Evolutionary conservation across 2,888 invertebrate genomes (phyloP).

Genomic region (Nephrotoma appendiculata): DNA sequence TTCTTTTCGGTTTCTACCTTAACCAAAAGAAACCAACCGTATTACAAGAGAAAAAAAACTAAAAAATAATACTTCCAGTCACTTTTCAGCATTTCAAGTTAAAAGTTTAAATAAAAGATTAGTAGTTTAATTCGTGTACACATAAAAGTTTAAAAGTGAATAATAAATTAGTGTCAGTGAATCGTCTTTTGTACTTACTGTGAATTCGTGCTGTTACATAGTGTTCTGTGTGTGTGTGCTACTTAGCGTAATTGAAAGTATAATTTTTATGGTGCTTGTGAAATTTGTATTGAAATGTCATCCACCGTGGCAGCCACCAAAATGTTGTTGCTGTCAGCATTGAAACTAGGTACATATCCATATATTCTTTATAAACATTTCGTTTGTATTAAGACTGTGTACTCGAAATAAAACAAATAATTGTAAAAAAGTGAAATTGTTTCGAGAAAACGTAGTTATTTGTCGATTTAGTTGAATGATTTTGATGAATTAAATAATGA

Average conservation of each 20-base stretch:
- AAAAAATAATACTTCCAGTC: background rate
- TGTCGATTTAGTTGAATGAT: background rate
- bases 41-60: background rate
- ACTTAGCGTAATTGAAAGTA: background rate
- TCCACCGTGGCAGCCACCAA: background rate
- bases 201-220: background rate
- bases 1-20: background rate
- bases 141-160: background rate
- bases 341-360: conserved; percentile 27
- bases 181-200: background rate
- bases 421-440: background rate
- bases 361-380: background rate
- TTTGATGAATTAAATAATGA: background rate
- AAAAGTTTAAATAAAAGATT: background rate
- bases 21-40: background rate
- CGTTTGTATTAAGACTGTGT: background rate
- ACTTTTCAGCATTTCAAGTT: background rate
- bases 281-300: background rate
- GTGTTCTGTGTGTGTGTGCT: background rate
- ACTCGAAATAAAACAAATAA: background rate
- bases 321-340: conserved; percentile 32
- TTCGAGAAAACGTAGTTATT: background rate
- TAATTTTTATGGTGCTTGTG: background rate
- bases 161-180: background rate
- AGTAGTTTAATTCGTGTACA: background rate